Evolutionary conservation across 2,888 invertebrate genomes (phyloP).

Genomic region (Euspilapteryx auroguttella): DNA sequence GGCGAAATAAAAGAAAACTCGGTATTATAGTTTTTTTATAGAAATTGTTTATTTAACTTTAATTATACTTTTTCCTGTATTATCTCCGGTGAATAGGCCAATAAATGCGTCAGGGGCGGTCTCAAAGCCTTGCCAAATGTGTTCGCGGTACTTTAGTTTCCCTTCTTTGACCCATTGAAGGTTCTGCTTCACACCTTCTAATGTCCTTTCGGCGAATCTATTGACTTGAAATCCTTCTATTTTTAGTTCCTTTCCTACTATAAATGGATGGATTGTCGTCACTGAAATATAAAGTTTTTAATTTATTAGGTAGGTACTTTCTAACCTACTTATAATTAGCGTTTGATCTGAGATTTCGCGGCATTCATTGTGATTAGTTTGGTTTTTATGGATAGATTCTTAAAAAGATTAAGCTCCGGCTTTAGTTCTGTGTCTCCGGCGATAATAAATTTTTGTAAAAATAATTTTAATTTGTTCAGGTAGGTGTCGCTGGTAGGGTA

Average conservation of each 20-base stretch:
- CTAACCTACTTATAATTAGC: background rate
- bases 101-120: conserved; percentile 66
- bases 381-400: background rate
- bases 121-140: conserved; percentile 67
- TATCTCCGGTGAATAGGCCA: conserved; percentile 62
- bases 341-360: background rate
- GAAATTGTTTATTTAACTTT: conserved; percentile 30
- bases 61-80: conserved; percentile 68
- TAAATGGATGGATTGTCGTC: conserved; percentile 44
- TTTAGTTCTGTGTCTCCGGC: background rate
- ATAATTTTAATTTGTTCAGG: too few relatives aligned
- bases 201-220: conserved; percentile 52
- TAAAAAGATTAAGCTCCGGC: background rate
- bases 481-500: too few relatives aligned
- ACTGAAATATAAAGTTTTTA: conserved; percentile 23
- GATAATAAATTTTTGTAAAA: background rate
- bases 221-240: conserved; percentile 65
- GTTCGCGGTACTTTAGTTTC: conserved; percentile 67
- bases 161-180: conserved; percentile 65
- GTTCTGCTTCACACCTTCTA: conserved; percentile 64
- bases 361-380: background rate
- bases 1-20: too few relatives aligned
- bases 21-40: too few relatives aligned
- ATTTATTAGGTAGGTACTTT: too few relatives aligned
- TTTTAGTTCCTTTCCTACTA: conserved; percentile 61